Evolutionary conservation across 2,113 vertebrate species (phyloP).

Genomic region (Pterocles gutturalis): DNA sequence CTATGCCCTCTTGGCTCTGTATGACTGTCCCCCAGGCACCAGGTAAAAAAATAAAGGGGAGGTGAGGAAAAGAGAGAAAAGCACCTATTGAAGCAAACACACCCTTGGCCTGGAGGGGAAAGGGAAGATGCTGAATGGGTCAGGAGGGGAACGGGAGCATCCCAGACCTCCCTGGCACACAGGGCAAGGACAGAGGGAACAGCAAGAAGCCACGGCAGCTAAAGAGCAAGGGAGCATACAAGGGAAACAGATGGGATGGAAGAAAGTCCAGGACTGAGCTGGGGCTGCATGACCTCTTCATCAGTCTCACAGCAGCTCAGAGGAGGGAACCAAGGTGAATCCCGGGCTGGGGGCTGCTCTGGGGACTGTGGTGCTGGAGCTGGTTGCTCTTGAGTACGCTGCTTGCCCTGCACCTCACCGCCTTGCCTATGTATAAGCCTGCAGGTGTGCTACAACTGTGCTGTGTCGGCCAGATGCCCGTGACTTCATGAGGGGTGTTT

Average conservation of each 20-base stretch:
- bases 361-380: background rate
- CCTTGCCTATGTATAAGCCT: fast-evolving
- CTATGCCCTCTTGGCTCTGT: background rate
- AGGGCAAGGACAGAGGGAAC: background rate
- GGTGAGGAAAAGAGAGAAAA: background rate
- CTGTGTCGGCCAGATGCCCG: fast-evolving
- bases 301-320: background rate
- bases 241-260: background rate
- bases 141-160: background rate
- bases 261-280: background rate
- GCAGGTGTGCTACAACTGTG: fast-evolving
- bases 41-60: background rate
- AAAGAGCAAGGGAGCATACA: fast-evolving
- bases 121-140: background rate
- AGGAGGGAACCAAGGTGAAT: background rate
- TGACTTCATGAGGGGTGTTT: background rate
- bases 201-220: background rate
- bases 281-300: fast-evolving
- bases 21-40: background rate
- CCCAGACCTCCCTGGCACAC: background rate
- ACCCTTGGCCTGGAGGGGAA: fast-evolving
- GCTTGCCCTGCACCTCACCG: fast-evolving
- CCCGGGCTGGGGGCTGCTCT: background rate
- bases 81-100: background rate
- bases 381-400: fast-evolving